These are phyloP conservation scores for Platyura marginata DNA, from an alignment of 1,140 invertebrate species.

Conservation along the genomic window DNA sequence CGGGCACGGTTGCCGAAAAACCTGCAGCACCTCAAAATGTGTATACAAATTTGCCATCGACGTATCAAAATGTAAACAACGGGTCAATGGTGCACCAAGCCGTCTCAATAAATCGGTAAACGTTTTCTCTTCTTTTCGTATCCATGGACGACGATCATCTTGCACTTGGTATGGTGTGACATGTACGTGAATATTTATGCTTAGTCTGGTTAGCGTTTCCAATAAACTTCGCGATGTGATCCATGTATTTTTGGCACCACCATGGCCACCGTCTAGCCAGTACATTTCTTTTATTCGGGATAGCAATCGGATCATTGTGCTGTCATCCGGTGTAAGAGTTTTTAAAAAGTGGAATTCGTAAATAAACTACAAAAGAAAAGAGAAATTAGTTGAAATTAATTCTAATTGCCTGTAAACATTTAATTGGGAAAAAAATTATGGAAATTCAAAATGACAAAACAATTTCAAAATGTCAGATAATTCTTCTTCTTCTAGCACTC, in stretches of 20 bases:
- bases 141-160: constrained; percentile 58
- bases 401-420: too few species aligned
- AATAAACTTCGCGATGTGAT: constrained; percentile 52
- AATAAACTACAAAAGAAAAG: constrained; percentile 30
- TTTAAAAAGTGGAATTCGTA: constrained; percentile 62
- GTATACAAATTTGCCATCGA: constrained; percentile 36
- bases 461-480: too few species aligned
- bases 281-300: constrained; percentile 49
- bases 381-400: not conserved
- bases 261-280: constrained; percentile 78
- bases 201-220: constrained; percentile 43
- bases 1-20: constrained; percentile 24
- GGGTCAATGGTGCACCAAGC: constrained; percentile 37
- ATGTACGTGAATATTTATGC: constrained; percentile 51
- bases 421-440: constrained; percentile 1
- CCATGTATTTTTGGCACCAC: constrained; percentile 67
- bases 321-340: constrained; percentile 38
- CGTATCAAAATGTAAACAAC: constrained; percentile 42
- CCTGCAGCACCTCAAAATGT: constrained; percentile 50
- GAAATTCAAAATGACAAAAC: too few species aligned
- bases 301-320: constrained; percentile 36
- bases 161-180: constrained; percentile 70
- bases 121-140: constrained; percentile 55
- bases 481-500: too few species aligned
- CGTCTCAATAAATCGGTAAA: constrained; percentile 48